These are phyloP conservation scores for Lampris incognitus DNA, from an alignment of 2,113 vertebrate genomes.

Conservation along the genomic window DNA sequence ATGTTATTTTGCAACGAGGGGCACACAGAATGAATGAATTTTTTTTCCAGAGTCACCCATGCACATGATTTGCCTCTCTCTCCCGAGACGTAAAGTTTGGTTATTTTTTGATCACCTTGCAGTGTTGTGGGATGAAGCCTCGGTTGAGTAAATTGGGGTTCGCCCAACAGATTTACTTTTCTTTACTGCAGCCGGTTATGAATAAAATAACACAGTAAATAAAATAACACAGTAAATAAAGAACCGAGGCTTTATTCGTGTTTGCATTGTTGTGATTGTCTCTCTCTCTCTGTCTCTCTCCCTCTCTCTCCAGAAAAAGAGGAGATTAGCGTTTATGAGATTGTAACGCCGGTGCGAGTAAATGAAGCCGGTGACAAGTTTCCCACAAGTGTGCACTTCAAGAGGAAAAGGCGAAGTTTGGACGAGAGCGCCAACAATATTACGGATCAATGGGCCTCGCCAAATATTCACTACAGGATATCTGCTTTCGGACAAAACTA, in stretches of 20 bases:
- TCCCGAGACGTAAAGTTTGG: slow-evolving; percentile 43
- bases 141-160: too few relatives aligned
- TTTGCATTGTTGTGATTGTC: slow-evolving; percentile 25
- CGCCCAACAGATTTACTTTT: too few relatives aligned
- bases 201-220: too few relatives aligned
- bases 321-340: slow-evolving; percentile 89
- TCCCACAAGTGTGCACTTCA: slow-evolving; percentile 91
- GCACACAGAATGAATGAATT: slow-evolving; percentile 81
- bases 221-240: too few relatives aligned
- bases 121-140: background rate
- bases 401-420: slow-evolving; percentile 90
- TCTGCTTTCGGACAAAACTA: slow-evolving; percentile 93
- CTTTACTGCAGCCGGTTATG: too few relatives aligned
- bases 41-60: slow-evolving; percentile 36
- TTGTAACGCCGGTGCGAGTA: slow-evolving; percentile 91
- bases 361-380: slow-evolving; percentile 91
- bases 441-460: slow-evolving; percentile 86
- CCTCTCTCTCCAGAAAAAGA: slow-evolving; percentile 80
- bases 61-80: slow-evolving; percentile 62
- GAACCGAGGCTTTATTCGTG: background rate
- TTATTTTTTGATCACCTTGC: slow-evolving; percentile 18
- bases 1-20: slow-evolving; percentile 29
- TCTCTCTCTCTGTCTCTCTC: background rate
- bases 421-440: slow-evolving; percentile 61
- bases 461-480: slow-evolving; percentile 90